Percentiles rank a stretch among this genome's conserved stretches.
Conservation (phyloP, 2,797 vertebrate species). For the Cyclopterus lumpus region DNA sequence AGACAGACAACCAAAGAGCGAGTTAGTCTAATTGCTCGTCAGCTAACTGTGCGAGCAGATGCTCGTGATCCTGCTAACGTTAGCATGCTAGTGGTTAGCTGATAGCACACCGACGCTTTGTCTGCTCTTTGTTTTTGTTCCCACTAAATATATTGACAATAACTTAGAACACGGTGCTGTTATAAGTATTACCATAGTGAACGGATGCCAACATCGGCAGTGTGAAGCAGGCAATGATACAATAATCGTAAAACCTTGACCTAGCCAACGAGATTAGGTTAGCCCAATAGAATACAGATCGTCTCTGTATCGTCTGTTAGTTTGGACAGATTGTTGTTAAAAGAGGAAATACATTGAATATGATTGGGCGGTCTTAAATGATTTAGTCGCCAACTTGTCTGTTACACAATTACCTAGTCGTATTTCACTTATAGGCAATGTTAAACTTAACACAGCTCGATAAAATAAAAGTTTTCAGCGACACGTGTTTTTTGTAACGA, state of each 20-base stretch:
- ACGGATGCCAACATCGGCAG: too few species aligned
- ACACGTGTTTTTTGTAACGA: constrained; percentile 55
- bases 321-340: not conserved
- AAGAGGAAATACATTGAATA: not conserved
- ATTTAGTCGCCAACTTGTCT: not conserved
- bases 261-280: constrained; percentile 26
- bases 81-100: constrained; percentile 58
- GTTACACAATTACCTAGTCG: fast-evolving
- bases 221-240: too few species aligned
- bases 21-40: fast-evolving
- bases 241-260: not conserved
- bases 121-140: constrained; percentile 44
- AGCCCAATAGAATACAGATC: not conserved
- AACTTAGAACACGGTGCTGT: fast-evolving
- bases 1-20: fast-evolving
- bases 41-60: constrained; percentile 15
- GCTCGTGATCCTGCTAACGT: constrained; percentile 37
- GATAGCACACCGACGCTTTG: constrained; percentile 44
- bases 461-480: constrained; percentile 39
- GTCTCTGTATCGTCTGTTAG: not conserved
- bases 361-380: fast-evolving
- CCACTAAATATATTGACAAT: not conserved
- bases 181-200: fast-evolving
- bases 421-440: not conserved
- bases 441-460: not conserved